Percentiles rank a stretch among this genome's conserved stretches.
Evolutionary conservation across 1,140 invertebrate genomes (phyloP).

Genomic region (Adoxophyes honmai): DNA sequence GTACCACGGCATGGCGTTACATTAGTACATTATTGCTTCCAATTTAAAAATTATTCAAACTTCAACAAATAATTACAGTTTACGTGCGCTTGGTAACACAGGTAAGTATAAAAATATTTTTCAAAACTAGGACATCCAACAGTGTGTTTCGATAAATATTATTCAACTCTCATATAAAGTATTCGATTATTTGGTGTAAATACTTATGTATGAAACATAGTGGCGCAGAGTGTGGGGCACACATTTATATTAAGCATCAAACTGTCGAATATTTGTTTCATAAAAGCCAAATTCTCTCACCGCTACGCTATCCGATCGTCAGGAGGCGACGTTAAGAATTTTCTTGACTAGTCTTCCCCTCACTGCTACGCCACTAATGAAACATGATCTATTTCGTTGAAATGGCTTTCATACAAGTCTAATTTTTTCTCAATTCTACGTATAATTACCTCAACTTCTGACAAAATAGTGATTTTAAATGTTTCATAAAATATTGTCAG

Average conservation of each 20-base stretch:
- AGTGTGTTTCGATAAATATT: slow-evolving; percentile 14
- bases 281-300: too few species aligned
- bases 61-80: slow-evolving; percentile 8
- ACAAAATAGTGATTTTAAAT: slow-evolving; percentile 56
- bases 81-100: slow-evolving; percentile 11
- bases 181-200: neutral
- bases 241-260: too few species aligned
- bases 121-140: slow-evolving; percentile 9
- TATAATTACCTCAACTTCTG: slow-evolving; percentile 15
- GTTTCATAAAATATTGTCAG: slow-evolving; percentile 56
- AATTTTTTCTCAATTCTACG: too few species aligned
- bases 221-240: neutral
- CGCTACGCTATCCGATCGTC: too few species aligned
- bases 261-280: too few species aligned
- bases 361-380: neutral
- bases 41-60: slow-evolving; percentile 19
- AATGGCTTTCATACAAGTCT: too few species aligned
- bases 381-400: too few species aligned
- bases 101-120: slow-evolving; percentile 15
- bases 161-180: slow-evolving; percentile 7
- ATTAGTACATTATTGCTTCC: slow-evolving; percentile 45
- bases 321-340: too few species aligned
- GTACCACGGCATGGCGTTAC: slow-evolving; percentile 23
- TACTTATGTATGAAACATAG: neutral
- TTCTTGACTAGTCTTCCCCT: too few species aligned